Conservation (phyloP, 2,797 vertebrate genomes). For the Eutrigla gurnardus region DNA sequence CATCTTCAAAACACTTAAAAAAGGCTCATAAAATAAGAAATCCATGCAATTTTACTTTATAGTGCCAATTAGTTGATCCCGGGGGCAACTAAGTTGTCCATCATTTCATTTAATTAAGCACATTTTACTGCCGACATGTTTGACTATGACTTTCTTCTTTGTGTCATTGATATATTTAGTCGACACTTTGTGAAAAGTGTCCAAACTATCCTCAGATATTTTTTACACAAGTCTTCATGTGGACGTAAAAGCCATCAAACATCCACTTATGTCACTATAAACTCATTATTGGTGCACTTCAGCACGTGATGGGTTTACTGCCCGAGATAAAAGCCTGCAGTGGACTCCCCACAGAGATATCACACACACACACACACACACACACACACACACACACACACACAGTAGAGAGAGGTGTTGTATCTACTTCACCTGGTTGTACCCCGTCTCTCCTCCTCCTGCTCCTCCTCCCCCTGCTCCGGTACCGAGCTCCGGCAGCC, state of each 20-base stretch:
- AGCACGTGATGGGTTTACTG: background rate
- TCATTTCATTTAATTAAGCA: background rate
- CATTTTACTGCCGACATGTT: background rate
- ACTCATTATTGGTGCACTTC: background rate
- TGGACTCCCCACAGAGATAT: constrained; percentile 5
- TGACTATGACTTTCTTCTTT: background rate
- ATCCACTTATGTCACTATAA: background rate
- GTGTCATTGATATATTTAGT: background rate
- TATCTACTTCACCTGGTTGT: constrained; percentile 65
- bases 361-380: background rate
- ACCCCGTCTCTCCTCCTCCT: constrained; percentile 29
- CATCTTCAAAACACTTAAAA: background rate
- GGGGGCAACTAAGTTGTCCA: too few relatives aligned
- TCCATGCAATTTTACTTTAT: background rate
- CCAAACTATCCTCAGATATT: background rate
- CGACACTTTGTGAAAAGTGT: background rate
- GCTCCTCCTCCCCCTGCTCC: constrained; percentile 39
- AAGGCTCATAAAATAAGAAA: background rate
- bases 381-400: background rate
- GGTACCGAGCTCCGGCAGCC: constrained; percentile 69
- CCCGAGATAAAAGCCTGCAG: background rate
- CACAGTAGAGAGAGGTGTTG: background rate
- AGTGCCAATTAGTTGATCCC: background rate
- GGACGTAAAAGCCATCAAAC: background rate
- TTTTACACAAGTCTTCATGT: background rate